Percentiles rank a stretch among this genome's conserved stretches.
Conservation (phyloP, 2,888 invertebrate species). For the Dorcus parallelipipedus region DNA sequence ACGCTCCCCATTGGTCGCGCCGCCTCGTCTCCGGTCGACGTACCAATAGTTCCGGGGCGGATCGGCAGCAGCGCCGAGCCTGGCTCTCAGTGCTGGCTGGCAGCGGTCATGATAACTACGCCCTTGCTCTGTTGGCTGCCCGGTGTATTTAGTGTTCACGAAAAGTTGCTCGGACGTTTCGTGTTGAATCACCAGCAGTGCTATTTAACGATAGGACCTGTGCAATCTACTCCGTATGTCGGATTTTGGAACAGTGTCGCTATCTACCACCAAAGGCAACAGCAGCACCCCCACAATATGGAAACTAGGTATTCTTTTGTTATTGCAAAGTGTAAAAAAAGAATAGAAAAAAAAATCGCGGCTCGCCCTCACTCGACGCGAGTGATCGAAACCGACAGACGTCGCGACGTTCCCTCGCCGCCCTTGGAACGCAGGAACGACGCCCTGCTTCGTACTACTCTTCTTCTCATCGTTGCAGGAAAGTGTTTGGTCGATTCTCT, state of each 20-base stretch:
- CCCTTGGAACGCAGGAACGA: background rate
- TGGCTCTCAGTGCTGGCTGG: constrained; percentile 49
- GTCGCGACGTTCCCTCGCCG: background rate
- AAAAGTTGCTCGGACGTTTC: constrained; percentile 38
- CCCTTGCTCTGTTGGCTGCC: constrained; percentile 49
- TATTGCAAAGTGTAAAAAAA: no score
- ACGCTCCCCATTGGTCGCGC: constrained; percentile 5
- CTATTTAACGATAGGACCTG: constrained; percentile 39
- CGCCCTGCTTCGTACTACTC: no score
- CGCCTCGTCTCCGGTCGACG: constrained; percentile 4
- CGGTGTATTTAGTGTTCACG: constrained; percentile 32
- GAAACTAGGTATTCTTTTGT: constrained; percentile 38
- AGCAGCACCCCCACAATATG: constrained; percentile 30
- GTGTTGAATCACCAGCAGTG: constrained; percentile 46
- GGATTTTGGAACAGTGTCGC: constrained; percentile 45
- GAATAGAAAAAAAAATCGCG: no score
- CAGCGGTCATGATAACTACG: constrained; percentile 54
- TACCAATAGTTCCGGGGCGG: constrained; percentile 28
- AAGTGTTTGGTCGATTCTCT: no score
- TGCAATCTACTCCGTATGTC: constrained; percentile 45
- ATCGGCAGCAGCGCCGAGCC: constrained; percentile 35
- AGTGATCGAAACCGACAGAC: constrained; percentile 4
- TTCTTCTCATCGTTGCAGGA: no score
- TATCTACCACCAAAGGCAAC: constrained; percentile 33
- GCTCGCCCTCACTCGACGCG: background rate